Evolutionary conservation across 2,113 vertebrate genomes (phyloP), one percentile per base, ranked within the genome.

Genomic region (Dipodomys stephensi): DNA sequence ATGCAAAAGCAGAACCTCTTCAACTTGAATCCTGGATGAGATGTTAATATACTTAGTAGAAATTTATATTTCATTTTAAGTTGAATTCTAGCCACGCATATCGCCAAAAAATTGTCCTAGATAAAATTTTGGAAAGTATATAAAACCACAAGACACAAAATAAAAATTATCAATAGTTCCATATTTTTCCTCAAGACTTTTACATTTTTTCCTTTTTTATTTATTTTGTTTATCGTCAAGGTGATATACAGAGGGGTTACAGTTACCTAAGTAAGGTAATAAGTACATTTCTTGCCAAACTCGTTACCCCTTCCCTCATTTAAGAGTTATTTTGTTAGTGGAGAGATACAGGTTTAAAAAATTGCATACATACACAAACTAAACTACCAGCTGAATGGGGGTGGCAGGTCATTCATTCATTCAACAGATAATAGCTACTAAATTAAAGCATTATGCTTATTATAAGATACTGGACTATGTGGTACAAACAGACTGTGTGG

Each of bases 101-200:
- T 85, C 71, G 69, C 81, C 93, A 72, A 95, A 94, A 93, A 83
- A 74, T 6, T 35, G 83, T 83, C 39, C 62, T 84, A 79, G 2
- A 16, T 86, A 87, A 95, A 92, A 91, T 68, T 23, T 46, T 89
- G 15, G 46, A 82, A 90, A 87, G 67, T 79, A 95, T 4, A 65
- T 0, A 94, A 81, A 91, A 79, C 19, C 23, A 79, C 7, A 90
- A 77, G 68, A 23, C 87, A 88, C 25, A 94, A 95, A 95, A 87
- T 82, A 84, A 96, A 93, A 91, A 88, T 46, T 79, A 80, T 57
- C 13, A 32, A 87, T 28, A 88, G 71, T 62, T 23, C 72, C 13
- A 27, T 68, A 76, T 72, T 8, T 84, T 93, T 88, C 30, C 87
- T 84, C 39, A 72, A 32, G 35, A 88, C 3, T 16, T 94, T 93